Evolutionary conservation across 2,888 invertebrate species (phyloP), one percentile per base, ranked within the genome.

Genomic region (Hyposoter dolosus): DNA sequence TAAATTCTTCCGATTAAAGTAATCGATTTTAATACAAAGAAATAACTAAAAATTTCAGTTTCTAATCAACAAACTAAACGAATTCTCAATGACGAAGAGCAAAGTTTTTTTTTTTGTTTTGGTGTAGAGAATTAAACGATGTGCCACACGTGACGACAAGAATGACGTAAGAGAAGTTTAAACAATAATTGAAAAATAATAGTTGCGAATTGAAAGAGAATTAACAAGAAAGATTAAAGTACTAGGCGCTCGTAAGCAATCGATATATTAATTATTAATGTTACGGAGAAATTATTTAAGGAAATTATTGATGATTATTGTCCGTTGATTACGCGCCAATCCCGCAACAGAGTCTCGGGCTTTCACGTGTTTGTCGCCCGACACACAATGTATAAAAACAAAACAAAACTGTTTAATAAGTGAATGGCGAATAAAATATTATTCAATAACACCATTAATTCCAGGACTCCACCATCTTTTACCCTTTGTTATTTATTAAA

Each of bases 251-350:
- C 86, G 88, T 90, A 90, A 89, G 89, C 90, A 91, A 91, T 91
- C 88, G 88, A 91, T 90, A 90, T 89, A 89, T 89, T 91, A 91
- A 87, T 88, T 90, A 91, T 92, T 92, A 92, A 91, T 92, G 92
- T 93, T 92, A 91, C 88, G 89, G 90, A 90, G 81, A 82, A 82
- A 83, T 75, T 75, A 79, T 80, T 76, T 80, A 80, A 84, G 75
- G 71, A 90, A 92, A 92, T 91, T 91, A 91, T 90, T 88, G 89
- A 80, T 79, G 74, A 91, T 88, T 92, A 91, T 92, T 92, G 90
- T 91, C 91, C 90, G 91, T 92, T 91, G 47, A 91, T 85, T 72
- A 89, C 85, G 89, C 90, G 90, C 66, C 75, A 75, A 43, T 23
- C 66, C 35, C 78, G 82, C 79, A 80, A 77, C 53, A 85, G 74